Base-by-base conservation (phyloP, 2,113 vertebrate genomes). In the Pycnonotus jocosus region DNA sequence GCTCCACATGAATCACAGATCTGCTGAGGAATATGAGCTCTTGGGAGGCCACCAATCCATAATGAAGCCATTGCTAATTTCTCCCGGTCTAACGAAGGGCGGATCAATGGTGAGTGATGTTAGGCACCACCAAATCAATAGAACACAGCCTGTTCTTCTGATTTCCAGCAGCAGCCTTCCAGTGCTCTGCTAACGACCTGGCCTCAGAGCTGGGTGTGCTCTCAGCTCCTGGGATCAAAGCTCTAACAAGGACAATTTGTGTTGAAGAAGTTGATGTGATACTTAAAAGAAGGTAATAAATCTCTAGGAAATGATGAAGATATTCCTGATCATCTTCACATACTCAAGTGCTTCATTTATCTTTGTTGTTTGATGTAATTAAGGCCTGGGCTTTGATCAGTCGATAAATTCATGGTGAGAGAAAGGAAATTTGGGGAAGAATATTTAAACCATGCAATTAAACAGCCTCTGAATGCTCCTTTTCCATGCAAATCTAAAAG, bases 321-420 rank as follows among this genome's bases (percentile, higher is more conserved):
- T 70, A 45, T 89, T 61, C 69, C 71, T 74, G 88, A 86, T 87
- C 86, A 81, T 84, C 60, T 69, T 77, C 81, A 68, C 45, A 31
- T 13, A 18, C 42, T n/a, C 37, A 89, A 93, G 74, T 22, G 69
- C 54, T 91, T 74, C 6, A 89, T 93, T 93, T 60, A 51, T 92
- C 91, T 94, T 79, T 22, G 79, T 37, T 83, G 51, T 37, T 82
- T 69, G 19, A 50, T 48, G 70, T 53, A 91, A 97, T 96, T 86
- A 96, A 79, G 35, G 70, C 61, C 62, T 44, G 33, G 35, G 56
- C 80, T 95, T 94, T 91, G 88, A 96, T 85, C 94, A 90, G 78
- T 58, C 68, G 68, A 57, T 92, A 78, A 80, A 93, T 88, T 71
- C 76, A 57, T 33, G 51, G 74, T 1, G 31, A 86, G 35, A 8